Percentiles rank a stretch among this genome's conserved stretches.
Conservation (phyloP, 2,888 invertebrate species). For the Pandemis cinnamomeana region DNA sequence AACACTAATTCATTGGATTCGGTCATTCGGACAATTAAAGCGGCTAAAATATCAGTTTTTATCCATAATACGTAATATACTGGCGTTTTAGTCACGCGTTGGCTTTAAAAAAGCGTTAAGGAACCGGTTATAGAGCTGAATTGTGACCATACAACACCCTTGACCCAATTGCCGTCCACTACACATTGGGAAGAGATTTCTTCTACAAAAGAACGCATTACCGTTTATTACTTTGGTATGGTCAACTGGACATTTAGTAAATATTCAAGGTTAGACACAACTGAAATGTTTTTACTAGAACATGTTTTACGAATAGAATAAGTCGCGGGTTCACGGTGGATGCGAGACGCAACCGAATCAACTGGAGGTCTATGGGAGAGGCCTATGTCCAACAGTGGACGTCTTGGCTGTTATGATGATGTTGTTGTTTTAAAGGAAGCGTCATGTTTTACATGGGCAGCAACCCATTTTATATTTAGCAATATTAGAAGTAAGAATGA, state of each 20-base stretch:
- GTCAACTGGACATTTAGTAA: neutral
- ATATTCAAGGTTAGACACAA: neutral
- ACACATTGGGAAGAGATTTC: slow-evolving; percentile 28
- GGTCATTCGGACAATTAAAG: slow-evolving; percentile 28
- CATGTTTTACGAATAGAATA: too few relatives aligned
- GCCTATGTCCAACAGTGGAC: too few relatives aligned
- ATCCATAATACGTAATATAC: slow-evolving; percentile 28
- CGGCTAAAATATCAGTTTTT: slow-evolving; percentile 33
- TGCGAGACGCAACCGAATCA: too few relatives aligned
- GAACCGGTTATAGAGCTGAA: slow-evolving; percentile 36
- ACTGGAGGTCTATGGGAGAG: too few relatives aligned
- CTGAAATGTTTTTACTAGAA: neutral
- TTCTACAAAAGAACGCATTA: slow-evolving; percentile 33
- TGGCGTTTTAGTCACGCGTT: slow-evolving; percentile 34
- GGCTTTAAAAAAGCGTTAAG: slow-evolving; percentile 25
- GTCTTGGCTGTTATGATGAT: too few relatives aligned
- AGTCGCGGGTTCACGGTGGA: too few relatives aligned
- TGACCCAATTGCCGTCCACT: slow-evolving; percentile 30
- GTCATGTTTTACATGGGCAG: too few relatives aligned
- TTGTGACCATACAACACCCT: slow-evolving; percentile 29
- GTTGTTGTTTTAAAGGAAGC: too few relatives aligned
- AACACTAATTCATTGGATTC: slow-evolving; percentile 26
- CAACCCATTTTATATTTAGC: neutral
- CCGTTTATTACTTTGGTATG: neutral
- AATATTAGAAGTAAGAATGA: neutral